phyloP scores from a whole-genome alignment of 30 jellyfish, hydroid and myxozoan species.

The Catostylus mosaicus region DNA sequence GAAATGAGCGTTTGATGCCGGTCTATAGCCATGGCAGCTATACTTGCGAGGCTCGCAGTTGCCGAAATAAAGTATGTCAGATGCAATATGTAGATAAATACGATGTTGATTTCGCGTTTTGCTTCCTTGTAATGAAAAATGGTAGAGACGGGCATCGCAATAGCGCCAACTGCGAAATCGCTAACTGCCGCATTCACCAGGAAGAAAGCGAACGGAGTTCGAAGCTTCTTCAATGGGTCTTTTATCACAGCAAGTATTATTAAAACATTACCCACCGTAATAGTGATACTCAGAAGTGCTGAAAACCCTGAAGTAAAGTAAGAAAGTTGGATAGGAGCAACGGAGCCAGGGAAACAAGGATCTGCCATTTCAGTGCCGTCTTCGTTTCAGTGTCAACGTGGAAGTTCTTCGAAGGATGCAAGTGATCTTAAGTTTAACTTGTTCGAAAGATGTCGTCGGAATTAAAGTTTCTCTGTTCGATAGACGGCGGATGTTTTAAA shows the following conservation, averaged over 20 bases:
- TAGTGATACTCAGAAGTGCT: constrained; percentile 53
- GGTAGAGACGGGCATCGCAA: constrained; percentile 87
- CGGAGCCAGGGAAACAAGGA: constrained; percentile 71
- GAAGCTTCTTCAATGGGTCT: constrained; percentile 87
- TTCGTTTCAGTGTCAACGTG: too few relatives aligned
- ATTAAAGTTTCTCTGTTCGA: too few relatives aligned
- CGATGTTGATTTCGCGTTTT: constrained; percentile 25
- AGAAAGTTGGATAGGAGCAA: constrained; percentile 88
- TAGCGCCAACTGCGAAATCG: constrained; percentile 77
- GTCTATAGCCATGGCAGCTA: constrained; percentile 89
- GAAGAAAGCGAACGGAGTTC: constrained; percentile 88
- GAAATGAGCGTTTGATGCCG: constrained; percentile 72
- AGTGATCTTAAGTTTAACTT: too few relatives aligned
- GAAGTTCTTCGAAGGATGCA: too few relatives aligned
- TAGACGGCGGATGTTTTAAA: too few relatives aligned
- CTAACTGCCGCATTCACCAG: constrained; percentile 86
- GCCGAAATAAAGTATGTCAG: constrained; percentile 83
- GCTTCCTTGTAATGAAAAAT: constrained; percentile 84
- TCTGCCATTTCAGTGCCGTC: constrained; percentile 36
- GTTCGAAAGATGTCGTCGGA: too few relatives aligned
- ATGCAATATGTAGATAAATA: constrained; percentile 52
- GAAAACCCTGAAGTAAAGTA: constrained; percentile 71
- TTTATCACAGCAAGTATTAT: constrained; percentile 65
- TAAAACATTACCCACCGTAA: constrained; percentile 64
- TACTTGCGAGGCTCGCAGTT: constrained; percentile 85